Base-by-base conservation (phyloP, 2,113 vertebrate genomes). In the Blennius ocellaris region DNA sequence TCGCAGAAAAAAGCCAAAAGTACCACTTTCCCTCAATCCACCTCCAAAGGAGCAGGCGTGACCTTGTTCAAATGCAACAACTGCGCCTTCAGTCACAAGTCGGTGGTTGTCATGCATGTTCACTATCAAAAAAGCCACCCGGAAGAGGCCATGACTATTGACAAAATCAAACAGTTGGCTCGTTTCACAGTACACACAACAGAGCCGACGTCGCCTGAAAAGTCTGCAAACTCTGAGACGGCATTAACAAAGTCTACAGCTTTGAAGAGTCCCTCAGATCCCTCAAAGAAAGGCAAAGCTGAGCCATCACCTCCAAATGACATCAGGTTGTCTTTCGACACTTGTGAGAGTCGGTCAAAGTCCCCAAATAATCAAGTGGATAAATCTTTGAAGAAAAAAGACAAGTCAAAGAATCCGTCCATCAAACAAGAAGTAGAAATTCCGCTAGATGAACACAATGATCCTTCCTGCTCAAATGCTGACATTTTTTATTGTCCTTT, bases 51-150 rank as follows among this genome's bases (percentile, higher is more conserved):
- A 44, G 3, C 51, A 30, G 57, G 76, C 0, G 8, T 9, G 17
- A 11, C 36, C 3, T 39, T 73, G 30, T 84, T 86, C 66, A 53
- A 75, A 21, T 92, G 91, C 70, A 60, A 43, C 11, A 54, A n/a
- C 1, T 92, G 89, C 50, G 21, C 14, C 0, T 92, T 89, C 47
- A 59, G 48, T 41, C 85, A 90, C 4, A 88, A 80, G 53, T 92
- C 91, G 6, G 95, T 95, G 90, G 94, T 97, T 87, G 97, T 95
- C 1, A 92, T 98, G 89, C 86, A 97, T 78, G 96, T 97, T 54
- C 97, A 98, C 83, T 97, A 97, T 83, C 95, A 96, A 90, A 96
- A 95, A 83, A 93, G 92, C 21, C 96, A 98, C 76, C 96, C 96
- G 0, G 93, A 95, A 91, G 92, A 95, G 93, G 85, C 91, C 86